Conservation (phyloP, 2,113 vertebrate species). For the Oostethus manadensis region DNA sequence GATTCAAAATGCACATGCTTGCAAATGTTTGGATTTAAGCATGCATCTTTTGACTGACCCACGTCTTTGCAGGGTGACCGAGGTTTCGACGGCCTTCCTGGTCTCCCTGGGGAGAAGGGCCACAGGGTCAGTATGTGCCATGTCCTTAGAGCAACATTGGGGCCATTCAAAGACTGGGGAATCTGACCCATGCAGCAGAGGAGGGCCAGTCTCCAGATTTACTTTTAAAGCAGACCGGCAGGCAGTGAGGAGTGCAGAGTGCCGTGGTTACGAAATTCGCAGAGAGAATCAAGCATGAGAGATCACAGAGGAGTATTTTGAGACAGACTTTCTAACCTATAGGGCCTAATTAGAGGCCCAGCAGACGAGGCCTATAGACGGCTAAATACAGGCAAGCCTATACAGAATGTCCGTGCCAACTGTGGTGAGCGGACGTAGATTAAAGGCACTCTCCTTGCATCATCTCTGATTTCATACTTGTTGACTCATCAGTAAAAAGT, state of each 20-base stretch:
- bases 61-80: conserved; percentile 82
- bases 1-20: neutral
- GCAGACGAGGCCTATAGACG: conserved; percentile 35
- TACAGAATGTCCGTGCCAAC: conserved; percentile 43
- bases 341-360: conserved; percentile 66
- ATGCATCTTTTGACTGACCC: neutral
- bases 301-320: conserved; percentile 66
- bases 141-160: no score
- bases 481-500: conserved; percentile 5
- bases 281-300: conserved; percentile 17
- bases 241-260: conserved; percentile 17
- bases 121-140: conserved; percentile 82
- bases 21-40: neutral
- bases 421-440: conserved; percentile 48
- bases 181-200: conserved; percentile 34
- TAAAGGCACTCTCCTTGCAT: conserved; percentile 24
- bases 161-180: neutral
- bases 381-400: conserved; percentile 49
- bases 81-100: conserved; percentile 96
- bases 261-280: conserved; percentile 34
- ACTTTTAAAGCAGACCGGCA: conserved; percentile 14
- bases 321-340: conserved; percentile 54
- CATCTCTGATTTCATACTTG: conserved; percentile 16
- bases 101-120: conserved; percentile 95
- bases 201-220: conserved; percentile 29